These are phyloP conservation scores for Pollenia labialis DNA, from an alignment of 2,888 invertebrate species.

Conservation along the genomic window DNA sequence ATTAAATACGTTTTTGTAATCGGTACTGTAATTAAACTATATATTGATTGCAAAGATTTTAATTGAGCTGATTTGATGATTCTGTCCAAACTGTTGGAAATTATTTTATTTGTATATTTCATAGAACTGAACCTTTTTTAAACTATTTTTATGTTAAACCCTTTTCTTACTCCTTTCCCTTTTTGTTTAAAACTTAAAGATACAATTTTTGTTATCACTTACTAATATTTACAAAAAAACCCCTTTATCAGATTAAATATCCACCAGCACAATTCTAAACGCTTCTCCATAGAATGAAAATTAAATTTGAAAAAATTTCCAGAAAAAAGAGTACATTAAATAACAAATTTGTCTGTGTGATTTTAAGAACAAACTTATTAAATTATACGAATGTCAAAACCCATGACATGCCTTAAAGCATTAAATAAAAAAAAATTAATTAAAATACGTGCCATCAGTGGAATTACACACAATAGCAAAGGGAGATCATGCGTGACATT, in stretches of 20 bases:
- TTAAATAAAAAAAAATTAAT: slow-evolving; percentile 13
- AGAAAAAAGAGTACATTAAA: slow-evolving; percentile 8
- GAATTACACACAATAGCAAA: slow-evolving; percentile 41
- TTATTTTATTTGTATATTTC: no score
- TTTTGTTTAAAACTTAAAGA: background rate
- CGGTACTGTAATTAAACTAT: no score
- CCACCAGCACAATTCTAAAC: background rate
- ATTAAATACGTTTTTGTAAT: no score
- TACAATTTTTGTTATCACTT: background rate
- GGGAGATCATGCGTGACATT: slow-evolving; percentile 69
- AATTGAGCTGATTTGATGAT: no score
- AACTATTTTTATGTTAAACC: no score
- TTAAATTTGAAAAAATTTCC: background rate
- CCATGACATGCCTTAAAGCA: slow-evolving; percentile 18
- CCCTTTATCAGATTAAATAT: slow-evolving; percentile 48
- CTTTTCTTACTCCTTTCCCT: slow-evolving; percentile 2
- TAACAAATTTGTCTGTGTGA: slow-evolving; percentile 29
- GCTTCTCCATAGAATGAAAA: slow-evolving; percentile 1
- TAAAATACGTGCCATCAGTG: slow-evolving; percentile 56
- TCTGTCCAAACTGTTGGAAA: no score
- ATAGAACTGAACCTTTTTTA: no score
- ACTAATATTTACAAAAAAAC: slow-evolving; percentile 37
- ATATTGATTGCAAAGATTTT: no score
- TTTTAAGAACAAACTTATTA: background rate
- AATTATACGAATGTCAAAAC: background rate